Conservation (phyloP, 2,888 invertebrate species). For the Cerastis leucographa region DNA sequence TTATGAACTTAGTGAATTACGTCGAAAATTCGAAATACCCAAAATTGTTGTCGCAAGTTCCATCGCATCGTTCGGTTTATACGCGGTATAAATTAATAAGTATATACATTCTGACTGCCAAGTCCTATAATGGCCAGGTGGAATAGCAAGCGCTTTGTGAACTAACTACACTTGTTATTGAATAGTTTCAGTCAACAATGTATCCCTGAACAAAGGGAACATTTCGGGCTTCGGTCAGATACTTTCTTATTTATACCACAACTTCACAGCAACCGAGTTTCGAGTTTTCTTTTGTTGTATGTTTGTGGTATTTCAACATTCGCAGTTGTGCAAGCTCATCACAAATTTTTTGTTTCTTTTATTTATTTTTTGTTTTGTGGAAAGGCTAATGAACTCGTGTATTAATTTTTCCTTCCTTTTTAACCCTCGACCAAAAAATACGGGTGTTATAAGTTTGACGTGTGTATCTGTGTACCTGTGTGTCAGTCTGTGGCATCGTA, state of each 20-base stretch:
- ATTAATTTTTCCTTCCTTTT: constrained; percentile 13
- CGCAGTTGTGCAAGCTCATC: constrained; percentile 48
- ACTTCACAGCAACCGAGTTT: constrained; percentile 52
- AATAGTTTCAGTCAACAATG: constrained; percentile 79
- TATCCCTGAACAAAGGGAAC: constrained; percentile 69
- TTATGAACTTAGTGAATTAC: constrained; percentile 63
- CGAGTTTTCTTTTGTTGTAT: constrained; percentile 60
- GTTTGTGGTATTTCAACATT: constrained; percentile 49
- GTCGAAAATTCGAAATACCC: constrained; percentile 55
- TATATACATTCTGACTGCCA: constrained; percentile 68
- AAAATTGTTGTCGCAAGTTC: constrained; percentile 68
- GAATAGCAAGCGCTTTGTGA: constrained; percentile 57
- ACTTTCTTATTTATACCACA: constrained; percentile 66
- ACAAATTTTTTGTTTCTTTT: constrained; percentile 35
- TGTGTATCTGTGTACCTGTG: too few species aligned
- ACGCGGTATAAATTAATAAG: constrained; percentile 80
- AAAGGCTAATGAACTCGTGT: constrained; percentile 35
- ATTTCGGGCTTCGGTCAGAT: constrained; percentile 65
- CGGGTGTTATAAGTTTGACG: too few species aligned
- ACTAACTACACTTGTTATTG: constrained; percentile 74
- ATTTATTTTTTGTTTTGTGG: constrained; percentile 26
- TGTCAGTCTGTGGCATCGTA: too few species aligned
- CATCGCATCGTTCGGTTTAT: constrained; percentile 65
- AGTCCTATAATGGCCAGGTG: constrained; percentile 64
- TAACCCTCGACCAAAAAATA: too few species aligned